phyloP scores from a whole-genome alignment of 2,113 vertebrate genomes.

The Tautogolabrus adspersus region DNA sequence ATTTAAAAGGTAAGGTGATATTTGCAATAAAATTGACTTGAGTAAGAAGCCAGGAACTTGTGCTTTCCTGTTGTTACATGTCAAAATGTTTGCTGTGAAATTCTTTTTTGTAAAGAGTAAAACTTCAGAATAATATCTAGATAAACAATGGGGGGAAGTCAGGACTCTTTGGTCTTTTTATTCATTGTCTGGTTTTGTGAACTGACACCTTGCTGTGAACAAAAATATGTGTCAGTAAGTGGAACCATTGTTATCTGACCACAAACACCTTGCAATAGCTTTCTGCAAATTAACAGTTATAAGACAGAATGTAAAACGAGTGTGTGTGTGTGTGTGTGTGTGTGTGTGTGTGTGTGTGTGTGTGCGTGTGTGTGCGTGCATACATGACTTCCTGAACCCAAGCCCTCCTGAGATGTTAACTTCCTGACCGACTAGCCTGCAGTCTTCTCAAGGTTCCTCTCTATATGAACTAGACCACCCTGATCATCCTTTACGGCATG shows the following conservation, averaged over 20 bases:
- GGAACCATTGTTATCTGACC: not conserved
- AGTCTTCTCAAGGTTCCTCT: conserved; percentile 28
- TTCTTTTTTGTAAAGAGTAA: no score
- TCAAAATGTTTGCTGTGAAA: not conserved
- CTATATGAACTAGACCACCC: conserved; percentile 17
- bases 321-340: not conserved
- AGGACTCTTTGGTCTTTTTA: not conserved
- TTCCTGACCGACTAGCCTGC: conserved; percentile 48
- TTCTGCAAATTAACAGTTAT: conserved; percentile 1
- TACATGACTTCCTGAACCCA: conserved; percentile 11
- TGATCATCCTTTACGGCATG: conserved; percentile 3
- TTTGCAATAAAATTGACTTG: not conserved
- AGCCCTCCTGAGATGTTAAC: conserved; percentile 44
- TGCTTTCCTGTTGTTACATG: not conserved
- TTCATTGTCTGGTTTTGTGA: not conserved
- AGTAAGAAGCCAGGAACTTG: no score
- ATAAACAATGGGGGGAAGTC: not conserved
- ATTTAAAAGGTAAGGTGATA: not conserved
- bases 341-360: not conserved
- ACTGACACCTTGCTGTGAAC: not conserved
- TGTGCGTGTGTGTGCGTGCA: no score
- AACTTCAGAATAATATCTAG: not conserved
- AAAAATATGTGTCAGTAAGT: not conserved
- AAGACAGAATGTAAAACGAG: conserved; percentile 13
- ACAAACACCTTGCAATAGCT: not conserved